phyloP scores from a whole-genome alignment of 2,113 vertebrate species.

The Pimephales promelas region DNA sequence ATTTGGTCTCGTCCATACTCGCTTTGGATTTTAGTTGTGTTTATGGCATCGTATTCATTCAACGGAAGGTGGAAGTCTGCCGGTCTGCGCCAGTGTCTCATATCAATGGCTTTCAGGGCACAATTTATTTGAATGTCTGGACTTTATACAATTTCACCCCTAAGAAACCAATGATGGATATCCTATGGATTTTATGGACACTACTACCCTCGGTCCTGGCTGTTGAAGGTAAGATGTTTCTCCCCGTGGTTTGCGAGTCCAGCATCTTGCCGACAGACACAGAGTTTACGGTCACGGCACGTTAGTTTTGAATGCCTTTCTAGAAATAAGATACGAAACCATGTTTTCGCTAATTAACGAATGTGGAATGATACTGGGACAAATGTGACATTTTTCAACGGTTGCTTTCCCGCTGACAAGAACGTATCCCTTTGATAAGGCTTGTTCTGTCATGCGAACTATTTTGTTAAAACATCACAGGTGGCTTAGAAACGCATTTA shows the following conservation, averaged over 20 bases:
- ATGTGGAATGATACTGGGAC: neutral
- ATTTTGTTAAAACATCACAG: neutral
- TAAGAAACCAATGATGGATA: slow-evolving; percentile 79
- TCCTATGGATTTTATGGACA: slow-evolving; percentile 83
- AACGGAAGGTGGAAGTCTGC: slow-evolving; percentile 71
- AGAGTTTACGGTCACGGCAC: slow-evolving; percentile 60
- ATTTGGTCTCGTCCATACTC: slow-evolving; percentile 79
- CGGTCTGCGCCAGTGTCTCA: slow-evolving; percentile 67
- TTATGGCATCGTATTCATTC: slow-evolving; percentile 70
- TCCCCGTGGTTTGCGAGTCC: slow-evolving; percentile 38
- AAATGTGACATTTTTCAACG: slow-evolving; percentile 8
- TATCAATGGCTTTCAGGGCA: slow-evolving; percentile 79
- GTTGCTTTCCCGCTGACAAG: slow-evolving; percentile 7
- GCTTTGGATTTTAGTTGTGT: slow-evolving; percentile 75
- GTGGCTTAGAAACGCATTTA: neutral
- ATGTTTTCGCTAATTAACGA: slow-evolving; percentile 2
- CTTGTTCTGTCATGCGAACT: slow-evolving; percentile 1
- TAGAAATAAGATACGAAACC: slow-evolving; percentile 37
- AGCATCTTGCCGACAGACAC: slow-evolving; percentile 61
- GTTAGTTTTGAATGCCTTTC: slow-evolving; percentile 48
- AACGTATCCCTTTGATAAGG: neutral
- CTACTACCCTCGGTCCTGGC: slow-evolving; percentile 78
- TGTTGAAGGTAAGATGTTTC: slow-evolving; percentile 78
- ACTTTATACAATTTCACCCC: slow-evolving; percentile 53
- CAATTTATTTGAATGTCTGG: slow-evolving; percentile 77